Conservation (phyloP, 2,113 vertebrate genomes). For the Boulengeromyrus knoepffleri region DNA sequence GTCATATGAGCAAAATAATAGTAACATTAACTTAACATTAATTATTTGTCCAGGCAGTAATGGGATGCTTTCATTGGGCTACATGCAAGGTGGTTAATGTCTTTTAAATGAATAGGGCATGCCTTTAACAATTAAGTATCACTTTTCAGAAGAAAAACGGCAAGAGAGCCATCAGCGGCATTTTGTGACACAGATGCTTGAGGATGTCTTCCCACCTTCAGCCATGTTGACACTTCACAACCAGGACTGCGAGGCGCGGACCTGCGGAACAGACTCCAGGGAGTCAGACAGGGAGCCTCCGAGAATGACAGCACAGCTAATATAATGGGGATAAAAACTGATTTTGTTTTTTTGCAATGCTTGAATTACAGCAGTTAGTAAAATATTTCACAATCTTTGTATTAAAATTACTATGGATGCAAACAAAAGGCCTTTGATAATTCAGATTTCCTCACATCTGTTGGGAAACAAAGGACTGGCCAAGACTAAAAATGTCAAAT, state of each 20-base stretch:
- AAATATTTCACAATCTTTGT: background rate
- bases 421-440: background rate
- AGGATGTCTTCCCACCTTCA: constrained; percentile 38
- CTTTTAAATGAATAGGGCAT: background rate
- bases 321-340: background rate
- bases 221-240: constrained; percentile 43
- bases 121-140: background rate
- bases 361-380: background rate
- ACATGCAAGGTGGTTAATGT: background rate
- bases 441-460: background rate
- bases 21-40: background rate
- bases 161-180: too few species aligned
- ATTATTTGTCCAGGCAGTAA: background rate
- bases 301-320: background rate
- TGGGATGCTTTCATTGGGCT: background rate
- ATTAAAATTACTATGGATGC: background rate
- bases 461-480: background rate
- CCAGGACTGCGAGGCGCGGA: constrained; percentile 21
- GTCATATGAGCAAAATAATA: background rate
- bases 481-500: background rate
- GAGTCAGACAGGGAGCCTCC: background rate
- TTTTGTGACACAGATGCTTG: too few species aligned
- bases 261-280: constrained; percentile 16
- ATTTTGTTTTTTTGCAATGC: background rate
- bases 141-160: background rate